Conservation (phyloP, 2,113 vertebrate species). For the Otus sunia region DNA sequence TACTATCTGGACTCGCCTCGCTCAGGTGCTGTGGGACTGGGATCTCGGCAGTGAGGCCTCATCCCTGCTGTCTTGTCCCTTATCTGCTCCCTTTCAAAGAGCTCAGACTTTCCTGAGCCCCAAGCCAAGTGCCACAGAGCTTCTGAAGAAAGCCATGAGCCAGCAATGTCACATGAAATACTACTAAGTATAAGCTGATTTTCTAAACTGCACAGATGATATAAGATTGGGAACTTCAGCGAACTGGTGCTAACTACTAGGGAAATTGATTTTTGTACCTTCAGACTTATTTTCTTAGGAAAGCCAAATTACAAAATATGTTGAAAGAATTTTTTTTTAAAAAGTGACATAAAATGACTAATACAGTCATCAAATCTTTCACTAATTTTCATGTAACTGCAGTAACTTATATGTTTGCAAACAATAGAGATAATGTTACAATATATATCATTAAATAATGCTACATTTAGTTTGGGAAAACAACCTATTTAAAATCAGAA, state of each 20-base stretch:
- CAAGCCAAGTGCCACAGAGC: background rate
- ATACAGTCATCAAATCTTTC: background rate
- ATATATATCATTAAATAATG: background rate
- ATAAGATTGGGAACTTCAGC: background rate
- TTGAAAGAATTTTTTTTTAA: background rate
- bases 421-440: background rate
- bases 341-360: background rate
- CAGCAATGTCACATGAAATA: background rate
- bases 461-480: background rate
- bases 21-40: background rate
- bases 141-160: background rate
- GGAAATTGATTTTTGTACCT: background rate
- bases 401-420: background rate
- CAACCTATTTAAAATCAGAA: background rate
- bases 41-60: background rate
- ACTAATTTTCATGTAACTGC: background rate
- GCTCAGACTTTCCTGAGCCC: background rate
- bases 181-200: background rate
- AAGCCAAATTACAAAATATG: background rate
- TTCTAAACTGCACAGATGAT: background rate
- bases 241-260: background rate
- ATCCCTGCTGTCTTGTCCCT: background rate
- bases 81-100: background rate
- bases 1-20: background rate
- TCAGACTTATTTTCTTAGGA: background rate